These are phyloP conservation scores for Serrognathus titanus DNA, from an alignment of 2,888 invertebrate species.

Conservation along the genomic window DNA sequence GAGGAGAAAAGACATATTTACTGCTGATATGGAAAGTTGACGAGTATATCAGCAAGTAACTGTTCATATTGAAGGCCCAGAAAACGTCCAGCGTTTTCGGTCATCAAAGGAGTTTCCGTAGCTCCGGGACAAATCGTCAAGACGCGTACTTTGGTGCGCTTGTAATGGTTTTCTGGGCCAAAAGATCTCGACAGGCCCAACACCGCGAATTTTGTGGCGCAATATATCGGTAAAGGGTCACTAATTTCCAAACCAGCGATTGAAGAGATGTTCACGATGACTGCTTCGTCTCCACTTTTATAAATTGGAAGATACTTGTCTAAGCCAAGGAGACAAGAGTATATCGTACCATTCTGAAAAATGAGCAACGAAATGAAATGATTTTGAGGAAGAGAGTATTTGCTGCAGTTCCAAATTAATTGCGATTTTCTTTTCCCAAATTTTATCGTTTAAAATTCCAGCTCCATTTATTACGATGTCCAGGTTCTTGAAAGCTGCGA, in stretches of 20 bases:
- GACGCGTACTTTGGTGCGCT: conserved; percentile 6
- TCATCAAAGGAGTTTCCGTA: neutral
- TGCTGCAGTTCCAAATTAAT: conserved; percentile 6
- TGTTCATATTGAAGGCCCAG: neutral
- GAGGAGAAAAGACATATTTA: too few species aligned
- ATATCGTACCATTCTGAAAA: conserved; percentile 11
- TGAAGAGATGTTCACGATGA: conserved; percentile 14
- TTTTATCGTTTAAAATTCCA: conserved; percentile 7
- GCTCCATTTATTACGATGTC: conserved; percentile 16
- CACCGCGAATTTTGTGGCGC: conserved; percentile 8
- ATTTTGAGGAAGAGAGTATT: too few species aligned
- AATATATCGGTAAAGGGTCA: conserved; percentile 5
- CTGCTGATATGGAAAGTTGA: too few species aligned
- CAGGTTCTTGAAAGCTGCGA: conserved; percentile 6
- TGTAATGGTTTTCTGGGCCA: conserved; percentile 1
- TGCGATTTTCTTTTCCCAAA: conserved; percentile 13
- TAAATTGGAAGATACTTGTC: conserved; percentile 12
- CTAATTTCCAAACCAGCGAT: conserved; percentile 3
- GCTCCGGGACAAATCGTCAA: conserved; percentile 9
- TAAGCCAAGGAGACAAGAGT: conserved; percentile 7
- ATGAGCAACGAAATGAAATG: neutral
- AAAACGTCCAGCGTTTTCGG: neutral
- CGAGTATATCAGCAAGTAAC: neutral
- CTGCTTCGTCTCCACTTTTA: conserved; percentile 7
- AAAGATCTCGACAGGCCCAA: conserved; percentile 5